Evolutionary conservation across 92 coral and sea anemone species (phyloP).

Genomic region (Nematostella vectensis): DNA sequence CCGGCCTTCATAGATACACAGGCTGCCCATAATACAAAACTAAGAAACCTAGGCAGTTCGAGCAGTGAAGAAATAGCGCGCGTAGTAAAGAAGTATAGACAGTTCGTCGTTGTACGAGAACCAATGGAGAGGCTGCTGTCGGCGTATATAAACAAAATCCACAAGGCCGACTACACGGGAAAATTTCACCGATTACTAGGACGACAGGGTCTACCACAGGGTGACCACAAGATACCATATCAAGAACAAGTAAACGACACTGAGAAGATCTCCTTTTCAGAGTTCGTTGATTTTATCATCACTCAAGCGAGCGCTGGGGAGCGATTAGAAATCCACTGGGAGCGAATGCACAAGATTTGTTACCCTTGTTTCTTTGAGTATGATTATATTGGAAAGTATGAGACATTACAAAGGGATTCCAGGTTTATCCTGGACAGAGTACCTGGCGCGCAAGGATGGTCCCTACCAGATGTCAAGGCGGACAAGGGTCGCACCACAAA

Average conservation of each 20-base stretch:
- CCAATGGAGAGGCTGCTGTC: slow-evolving; percentile 40
- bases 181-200: slow-evolving; percentile 25
- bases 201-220: slow-evolving; percentile 10
- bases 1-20: slow-evolving; percentile 6
- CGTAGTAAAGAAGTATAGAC: slow-evolving; percentile 10
- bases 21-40: slow-evolving; percentile 13
- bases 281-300: slow-evolving; percentile 34
- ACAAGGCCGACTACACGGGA: slow-evolving; percentile 10
- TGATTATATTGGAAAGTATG: slow-evolving; percentile 35
- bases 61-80: slow-evolving; percentile 2
- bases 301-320: neutral
- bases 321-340: slow-evolving; percentile 34
- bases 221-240: neutral
- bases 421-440: slow-evolving; percentile 12
- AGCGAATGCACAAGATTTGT: slow-evolving; percentile 22
- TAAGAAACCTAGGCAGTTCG: slow-evolving; percentile 7
- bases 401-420: slow-evolving; percentile 23
- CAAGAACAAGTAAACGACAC: neutral
- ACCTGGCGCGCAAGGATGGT: slow-evolving; percentile 1
- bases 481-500: neutral
- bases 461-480: slow-evolving; percentile 12
- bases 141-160: slow-evolving; percentile 41
- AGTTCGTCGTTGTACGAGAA: slow-evolving; percentile 30
- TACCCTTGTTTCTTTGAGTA: slow-evolving; percentile 39
- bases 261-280: slow-evolving; percentile 19